phyloP scores from a whole-genome alignment of 37 sponge, comb jelly and placozoan species.

The Bolinopsis microptera region DNA sequence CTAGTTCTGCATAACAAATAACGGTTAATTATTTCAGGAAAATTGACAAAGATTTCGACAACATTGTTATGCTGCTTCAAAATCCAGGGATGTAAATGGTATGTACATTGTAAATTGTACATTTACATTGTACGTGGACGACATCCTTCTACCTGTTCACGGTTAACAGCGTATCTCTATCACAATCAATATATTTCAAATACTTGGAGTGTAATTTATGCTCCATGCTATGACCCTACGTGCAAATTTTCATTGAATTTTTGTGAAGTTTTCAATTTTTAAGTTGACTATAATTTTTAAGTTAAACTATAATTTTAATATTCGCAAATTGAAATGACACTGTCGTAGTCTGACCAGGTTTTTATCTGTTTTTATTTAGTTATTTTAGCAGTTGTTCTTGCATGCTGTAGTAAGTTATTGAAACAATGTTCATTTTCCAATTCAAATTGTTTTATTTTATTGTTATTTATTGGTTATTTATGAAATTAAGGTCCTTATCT shows the following conservation, averaged over 20 bases:
- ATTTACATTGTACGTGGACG: too few species aligned
- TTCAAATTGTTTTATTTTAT: neutral
- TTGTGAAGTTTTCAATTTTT: too few species aligned
- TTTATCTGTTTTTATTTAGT: neutral
- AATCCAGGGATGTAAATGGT: slow-evolving; percentile 52
- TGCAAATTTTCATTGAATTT: too few species aligned
- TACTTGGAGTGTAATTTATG: neutral
- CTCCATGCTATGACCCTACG: too few species aligned
- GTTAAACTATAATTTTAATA: neutral
- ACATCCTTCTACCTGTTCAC: too few species aligned
- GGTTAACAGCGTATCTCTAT: neutral
- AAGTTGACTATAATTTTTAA: neutral
- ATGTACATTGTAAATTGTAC: too few species aligned
- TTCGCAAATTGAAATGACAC: too few species aligned
- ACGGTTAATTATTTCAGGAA: neutral
- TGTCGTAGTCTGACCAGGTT: neutral
- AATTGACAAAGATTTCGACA: slow-evolving; percentile 8
- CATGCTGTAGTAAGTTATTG: neutral
- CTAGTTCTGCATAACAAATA: too few species aligned
- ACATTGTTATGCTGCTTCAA: slow-evolving; percentile 36
- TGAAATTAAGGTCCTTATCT: too few species aligned
- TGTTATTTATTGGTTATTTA: too few species aligned
- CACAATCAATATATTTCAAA: neutral
- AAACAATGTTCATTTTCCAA: neutral
- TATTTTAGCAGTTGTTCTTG: neutral